Conservation (phyloP, 2,888 invertebrate species). For the Reticulitermes lucifugus region DNA sequence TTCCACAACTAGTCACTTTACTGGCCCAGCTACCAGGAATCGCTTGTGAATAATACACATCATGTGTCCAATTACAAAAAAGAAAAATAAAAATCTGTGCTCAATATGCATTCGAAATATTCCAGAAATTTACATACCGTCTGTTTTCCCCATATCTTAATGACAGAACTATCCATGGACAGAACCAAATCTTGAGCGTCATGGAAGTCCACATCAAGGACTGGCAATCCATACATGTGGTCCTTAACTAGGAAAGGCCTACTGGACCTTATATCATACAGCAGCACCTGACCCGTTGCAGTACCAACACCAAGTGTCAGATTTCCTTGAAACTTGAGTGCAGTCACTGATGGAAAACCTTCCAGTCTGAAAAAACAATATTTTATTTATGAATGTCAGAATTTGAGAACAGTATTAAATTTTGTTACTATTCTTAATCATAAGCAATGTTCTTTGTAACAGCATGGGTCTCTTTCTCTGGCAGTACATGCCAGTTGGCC, state of each 20-base stretch:
- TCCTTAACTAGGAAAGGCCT: conserved; percentile 93
- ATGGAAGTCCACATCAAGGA: conserved; percentile 90
- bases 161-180: conserved; percentile 87
- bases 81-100: too few relatives aligned
- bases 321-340: conserved; percentile 81
- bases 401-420: too few relatives aligned
- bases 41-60: too few relatives aligned
- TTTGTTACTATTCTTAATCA: too few relatives aligned
- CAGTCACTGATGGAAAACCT: conserved; percentile 79
- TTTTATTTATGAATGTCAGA: too few relatives aligned
- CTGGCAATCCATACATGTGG: conserved; percentile 93
- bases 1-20: too few relatives aligned
- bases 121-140: conserved; percentile 70
- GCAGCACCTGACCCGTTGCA: conserved; percentile 90
- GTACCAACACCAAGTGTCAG: conserved; percentile 91
- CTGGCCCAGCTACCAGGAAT: too few relatives aligned
- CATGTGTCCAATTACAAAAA: too few relatives aligned
- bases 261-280: conserved; percentile 94
- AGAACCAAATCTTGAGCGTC: conserved; percentile 81
- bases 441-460: too few relatives aligned
- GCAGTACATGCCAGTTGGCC: too few relatives aligned
- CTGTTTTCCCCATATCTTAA: conserved; percentile 93
- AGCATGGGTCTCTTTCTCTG: too few relatives aligned
- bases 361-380: conserved; percentile 67
- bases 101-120: background rate